A percentile compares a stretch with the other conserved stretches of the same genome.
Conservation (phyloP, 2,888 invertebrate species). For the Gibbula magus region DNA sequence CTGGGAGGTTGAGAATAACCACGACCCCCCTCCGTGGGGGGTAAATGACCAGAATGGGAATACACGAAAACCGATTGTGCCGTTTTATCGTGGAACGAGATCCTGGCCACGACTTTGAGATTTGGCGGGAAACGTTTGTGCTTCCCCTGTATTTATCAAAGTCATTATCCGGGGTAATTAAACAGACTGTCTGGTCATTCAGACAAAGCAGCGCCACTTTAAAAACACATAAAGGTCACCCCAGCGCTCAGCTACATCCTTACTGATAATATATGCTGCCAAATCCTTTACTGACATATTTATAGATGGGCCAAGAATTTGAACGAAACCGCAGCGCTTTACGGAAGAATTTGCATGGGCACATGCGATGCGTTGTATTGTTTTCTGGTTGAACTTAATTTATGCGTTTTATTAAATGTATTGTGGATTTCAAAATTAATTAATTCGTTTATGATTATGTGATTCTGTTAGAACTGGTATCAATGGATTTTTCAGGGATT, state of each 20-base stretch:
- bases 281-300: too few species aligned
- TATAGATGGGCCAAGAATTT: too few species aligned
- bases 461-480: too few species aligned
- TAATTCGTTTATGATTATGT: too few species aligned
- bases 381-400: too few species aligned
- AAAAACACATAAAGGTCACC: constrained; percentile 20
- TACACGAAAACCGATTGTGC: constrained; percentile 5
- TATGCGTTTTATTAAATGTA: too few species aligned
- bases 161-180: constrained; percentile 16
- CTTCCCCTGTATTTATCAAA: constrained; percentile 2
- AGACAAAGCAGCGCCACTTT: constrained; percentile 20
- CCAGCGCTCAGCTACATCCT: neutral
- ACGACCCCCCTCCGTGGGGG: constrained; percentile 2
- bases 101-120: neutral
- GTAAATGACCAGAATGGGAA: neutral
- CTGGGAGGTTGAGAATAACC: constrained; percentile 19
- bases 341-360: too few species aligned
- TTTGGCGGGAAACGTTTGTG: neutral
- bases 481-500: too few species aligned
- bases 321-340: too few species aligned
- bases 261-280: constrained; percentile 1
- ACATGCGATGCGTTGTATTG: too few species aligned
- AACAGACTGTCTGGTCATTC: constrained; percentile 14
- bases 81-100: neutral
- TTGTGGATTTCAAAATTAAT: too few species aligned